phyloP scores from a whole-genome alignment of 35 echinoderm and acorn worm genomes.

The Apostichopus japonicus region DNA sequence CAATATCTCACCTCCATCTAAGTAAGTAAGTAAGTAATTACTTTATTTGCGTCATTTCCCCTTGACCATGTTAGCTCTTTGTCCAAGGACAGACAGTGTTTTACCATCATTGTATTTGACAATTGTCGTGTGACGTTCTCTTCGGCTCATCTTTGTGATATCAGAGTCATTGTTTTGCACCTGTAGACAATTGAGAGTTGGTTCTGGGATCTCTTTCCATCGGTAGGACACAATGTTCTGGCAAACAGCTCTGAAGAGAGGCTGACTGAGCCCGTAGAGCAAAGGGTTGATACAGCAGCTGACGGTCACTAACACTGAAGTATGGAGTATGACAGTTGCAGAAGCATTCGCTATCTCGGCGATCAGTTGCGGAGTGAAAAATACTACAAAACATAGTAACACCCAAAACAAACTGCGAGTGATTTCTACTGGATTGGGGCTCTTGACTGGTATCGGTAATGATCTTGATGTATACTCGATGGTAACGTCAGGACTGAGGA shows the following conservation, averaged over 20 bases:
- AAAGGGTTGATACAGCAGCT: slow-evolving; percentile 13
- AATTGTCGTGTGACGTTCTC: background rate
- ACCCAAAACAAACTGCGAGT: background rate
- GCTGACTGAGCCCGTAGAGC: slow-evolving; percentile 17
- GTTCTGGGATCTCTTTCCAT: slow-evolving; percentile 17
- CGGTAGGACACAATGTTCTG: background rate
- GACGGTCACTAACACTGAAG: background rate
- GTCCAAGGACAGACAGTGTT: background rate
- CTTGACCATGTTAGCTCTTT: background rate
- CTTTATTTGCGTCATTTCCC: too few species aligned
- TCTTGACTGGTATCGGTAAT: too few species aligned
- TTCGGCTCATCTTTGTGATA: background rate
- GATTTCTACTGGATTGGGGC: background rate
- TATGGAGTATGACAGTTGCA: slow-evolving; percentile 2
- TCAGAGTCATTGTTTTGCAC: background rate
- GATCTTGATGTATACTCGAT: too few species aligned
- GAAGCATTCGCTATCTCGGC: background rate
- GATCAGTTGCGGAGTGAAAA: background rate
- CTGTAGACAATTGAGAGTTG: slow-evolving; percentile 4
- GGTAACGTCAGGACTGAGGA: too few species aligned
- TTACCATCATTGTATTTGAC: background rate
- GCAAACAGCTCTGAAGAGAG: slow-evolving; percentile 1
- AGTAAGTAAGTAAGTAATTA: too few species aligned
- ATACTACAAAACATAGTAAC: background rate
- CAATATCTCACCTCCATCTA: too few species aligned